These are phyloP conservation scores for Triplophysa siluroides DNA, from an alignment of 2,113 vertebrate genomes.

Conservation along the genomic window DNA sequence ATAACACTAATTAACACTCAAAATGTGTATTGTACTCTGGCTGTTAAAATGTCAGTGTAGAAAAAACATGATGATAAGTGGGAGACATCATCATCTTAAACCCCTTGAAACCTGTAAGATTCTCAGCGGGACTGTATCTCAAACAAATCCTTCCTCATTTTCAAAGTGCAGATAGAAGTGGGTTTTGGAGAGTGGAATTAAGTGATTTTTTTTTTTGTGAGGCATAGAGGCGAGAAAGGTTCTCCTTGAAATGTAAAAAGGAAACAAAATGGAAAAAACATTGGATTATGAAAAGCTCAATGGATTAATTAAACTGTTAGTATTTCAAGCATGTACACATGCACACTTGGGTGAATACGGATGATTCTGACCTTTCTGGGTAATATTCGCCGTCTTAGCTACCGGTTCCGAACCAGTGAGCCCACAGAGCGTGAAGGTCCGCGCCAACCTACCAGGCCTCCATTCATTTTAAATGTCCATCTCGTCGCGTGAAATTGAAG, in stretches of 20 bases:
- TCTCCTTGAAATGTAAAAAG: not conserved
- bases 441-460: conserved; percentile 26
- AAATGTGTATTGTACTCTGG: conserved; percentile 9
- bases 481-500: conserved; percentile 52
- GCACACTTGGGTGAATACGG: not conserved
- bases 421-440: not conserved
- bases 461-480: conserved; percentile 56
- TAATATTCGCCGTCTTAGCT: not conserved
- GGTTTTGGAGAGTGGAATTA: not conserved
- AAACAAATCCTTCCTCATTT: not conserved
- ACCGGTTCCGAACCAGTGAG: not conserved
- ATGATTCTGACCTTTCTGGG: conserved; percentile 21
- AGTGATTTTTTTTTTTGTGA: conserved; percentile 17
- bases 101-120: conserved; percentile 31
- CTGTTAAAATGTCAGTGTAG: conserved; percentile 35
- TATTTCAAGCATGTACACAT: not conserved
- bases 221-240: not conserved
- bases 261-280: not conserved
- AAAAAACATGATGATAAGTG: not conserved
- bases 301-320: not conserved
- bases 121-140: conserved; percentile 2
- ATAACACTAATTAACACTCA: conserved; percentile 45
- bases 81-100: conserved; percentile 28
- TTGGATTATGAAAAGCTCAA: not conserved
- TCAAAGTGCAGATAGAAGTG: not conserved